Percentiles rank a stretch among this genome's conserved stretches.
These are phyloP conservation scores for Yoshiicerus persimilis DNA, from an alignment of 1,140 invertebrate species.

Conservation along the genomic window DNA sequence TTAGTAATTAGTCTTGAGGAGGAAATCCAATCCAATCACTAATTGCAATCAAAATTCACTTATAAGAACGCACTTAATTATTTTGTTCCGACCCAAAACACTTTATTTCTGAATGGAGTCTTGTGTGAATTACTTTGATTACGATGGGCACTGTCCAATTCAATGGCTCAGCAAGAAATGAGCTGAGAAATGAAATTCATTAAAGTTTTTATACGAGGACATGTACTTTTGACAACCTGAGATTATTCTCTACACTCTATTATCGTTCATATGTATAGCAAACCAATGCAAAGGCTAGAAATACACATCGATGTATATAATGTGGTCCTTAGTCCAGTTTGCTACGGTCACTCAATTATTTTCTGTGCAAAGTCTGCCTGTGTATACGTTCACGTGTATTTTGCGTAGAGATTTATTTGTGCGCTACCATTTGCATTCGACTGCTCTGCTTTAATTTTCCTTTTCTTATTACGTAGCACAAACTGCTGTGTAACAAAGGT, in stretches of 20 bases:
- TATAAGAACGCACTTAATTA: background rate
- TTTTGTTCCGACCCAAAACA: background rate
- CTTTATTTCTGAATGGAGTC: too few species aligned
- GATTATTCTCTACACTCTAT: background rate
- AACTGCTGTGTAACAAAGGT: background rate
- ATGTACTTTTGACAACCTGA: constrained; percentile 21
- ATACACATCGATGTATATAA: background rate
- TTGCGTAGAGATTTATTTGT: background rate
- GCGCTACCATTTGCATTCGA: background rate
- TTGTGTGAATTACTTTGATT: background rate
- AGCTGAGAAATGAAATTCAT: constrained; percentile 27
- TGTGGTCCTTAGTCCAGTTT: background rate
- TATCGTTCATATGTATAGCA: background rate
- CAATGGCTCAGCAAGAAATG: constrained; percentile 18
- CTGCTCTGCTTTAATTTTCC: constrained; percentile 12
- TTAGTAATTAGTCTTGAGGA: background rate
- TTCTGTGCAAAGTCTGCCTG: background rate
- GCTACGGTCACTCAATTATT: background rate
- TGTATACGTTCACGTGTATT: background rate
- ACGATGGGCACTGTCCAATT: constrained; percentile 15
- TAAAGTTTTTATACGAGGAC: constrained; percentile 28
- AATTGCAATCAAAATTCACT: background rate
- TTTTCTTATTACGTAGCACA: background rate
- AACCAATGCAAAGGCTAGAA: background rate
- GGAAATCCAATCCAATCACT: background rate